phyloP scores from a whole-genome alignment of 2,797 vertebrate species.

The Gephyroberyx darwinii region DNA sequence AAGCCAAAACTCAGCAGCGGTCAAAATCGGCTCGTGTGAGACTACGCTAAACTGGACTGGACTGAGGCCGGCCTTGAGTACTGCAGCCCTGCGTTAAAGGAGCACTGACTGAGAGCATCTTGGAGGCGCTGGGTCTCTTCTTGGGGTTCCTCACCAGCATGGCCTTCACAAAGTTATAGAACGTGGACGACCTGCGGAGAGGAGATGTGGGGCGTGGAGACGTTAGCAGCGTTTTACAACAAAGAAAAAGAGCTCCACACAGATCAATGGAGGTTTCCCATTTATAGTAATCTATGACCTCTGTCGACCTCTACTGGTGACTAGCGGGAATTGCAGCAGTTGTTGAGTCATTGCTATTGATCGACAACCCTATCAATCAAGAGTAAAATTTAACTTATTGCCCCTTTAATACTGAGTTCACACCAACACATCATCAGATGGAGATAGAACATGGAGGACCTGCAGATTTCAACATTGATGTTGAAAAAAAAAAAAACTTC shows the following conservation, averaged over 20 bases:
- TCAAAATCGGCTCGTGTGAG: neutral
- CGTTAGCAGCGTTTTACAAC: neutral
- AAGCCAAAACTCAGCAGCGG: no score
- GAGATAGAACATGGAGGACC: no score
- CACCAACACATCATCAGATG: no score
- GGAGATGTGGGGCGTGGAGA: neutral
- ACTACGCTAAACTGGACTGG: neutral
- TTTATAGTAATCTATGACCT: no score
- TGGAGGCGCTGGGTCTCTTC: conserved; percentile 88
- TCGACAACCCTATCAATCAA: no score
- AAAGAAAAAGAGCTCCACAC: neutral
- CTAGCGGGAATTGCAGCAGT: neutral
- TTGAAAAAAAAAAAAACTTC: no score
- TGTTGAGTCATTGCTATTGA: no score
- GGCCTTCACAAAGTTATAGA: conserved; percentile 90
- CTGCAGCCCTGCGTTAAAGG: neutral
- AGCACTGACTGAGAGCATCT: conserved; percentile 86
- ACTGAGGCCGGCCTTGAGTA: neutral
- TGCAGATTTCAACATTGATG: no score
- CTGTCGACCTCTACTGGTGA: neutral
- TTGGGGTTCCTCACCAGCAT: conserved; percentile 90
- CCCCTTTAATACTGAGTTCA: no score
- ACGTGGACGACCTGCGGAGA: conserved; percentile 82
- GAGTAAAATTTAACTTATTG: no score
- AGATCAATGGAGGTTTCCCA: neutral